Base-by-base conservation (phyloP, 2,888 invertebrate genomes). In the Drosophila mayaguana region DNA sequence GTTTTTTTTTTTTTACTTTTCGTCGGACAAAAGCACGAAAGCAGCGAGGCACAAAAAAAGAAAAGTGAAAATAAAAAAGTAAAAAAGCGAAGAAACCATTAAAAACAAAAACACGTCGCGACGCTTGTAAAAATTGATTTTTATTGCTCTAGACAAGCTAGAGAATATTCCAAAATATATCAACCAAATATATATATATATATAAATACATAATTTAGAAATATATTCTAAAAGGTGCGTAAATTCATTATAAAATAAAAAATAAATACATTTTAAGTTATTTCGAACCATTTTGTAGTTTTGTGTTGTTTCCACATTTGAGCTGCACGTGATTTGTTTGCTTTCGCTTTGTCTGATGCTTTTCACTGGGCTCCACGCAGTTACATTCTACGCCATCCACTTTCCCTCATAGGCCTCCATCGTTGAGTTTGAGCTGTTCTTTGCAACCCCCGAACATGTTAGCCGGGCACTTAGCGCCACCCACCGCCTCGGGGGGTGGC, bases 121-220 rank as follows among this genome's bases (percentile, higher is more conserved):
- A 74, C 83, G 62, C 56, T 79, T 84, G 77, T 74, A 75, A 84
- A 84, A 85, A 87, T 87, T 89, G 89, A 87, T 87, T 87, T 89
- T 87, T 81, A 88, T 89, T 81, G 78, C 68, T 66, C 74, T 72
- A 48, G 79, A 73, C 73, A 75, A 66, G 54, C 55, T 8, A 18
- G 65, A 63, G 45, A 59, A 61, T 55, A 77, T 64, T 64, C 50
- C 46, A 66, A 68, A 68, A 63, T 34, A 32, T 18, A 18, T 6
- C 1, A 68, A 53, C 56, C 63, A 61, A 56, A 63, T 69, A 51
- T 57, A 67, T 70, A 63, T 69, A 51, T 57, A 67, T 70, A 70
- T 61, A n/a, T 38, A 59, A 56, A 66, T 53, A 59, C 22, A 63
- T 53, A 63, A 64, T n/a, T 40, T 16, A 51, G 12, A 61, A 50